Base-by-base conservation (phyloP, 2,797 vertebrate genomes). In the Amazona ochrocephala region DNA sequence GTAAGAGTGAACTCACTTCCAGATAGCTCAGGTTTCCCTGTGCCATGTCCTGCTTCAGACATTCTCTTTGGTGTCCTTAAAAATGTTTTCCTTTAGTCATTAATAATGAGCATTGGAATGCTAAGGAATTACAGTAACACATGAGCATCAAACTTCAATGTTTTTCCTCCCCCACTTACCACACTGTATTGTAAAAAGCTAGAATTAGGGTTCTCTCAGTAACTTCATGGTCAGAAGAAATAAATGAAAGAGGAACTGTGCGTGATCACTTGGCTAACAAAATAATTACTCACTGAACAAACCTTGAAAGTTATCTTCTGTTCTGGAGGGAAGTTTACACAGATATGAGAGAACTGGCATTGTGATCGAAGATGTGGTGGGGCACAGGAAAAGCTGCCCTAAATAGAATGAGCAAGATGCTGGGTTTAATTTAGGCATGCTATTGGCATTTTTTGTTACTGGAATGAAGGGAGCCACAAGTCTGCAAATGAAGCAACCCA, bases 391-490 rank as follows among this genome's bases (percentile, higher is more conserved):
- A 76, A 94, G 58, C 72, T 78, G 70, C 86, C 73, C 90, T 81
- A 93, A 93, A 93, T 53, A 95, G 80, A 87, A 95, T 77, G 64
- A 50, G 82, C 39, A 79, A 93, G 90, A 92, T 76, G 62, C 86
- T 93, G 93, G 73, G 58, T 90, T 94, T 94, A 92, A 93, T 97
- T 96, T 96, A 95, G 80, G 91, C 87, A 85, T 83, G 60, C 73
- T 94, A 18, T 77, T 94, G 96, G 84, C 67, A 85, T 94, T 82
- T 95, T 95, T 65, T 93, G 67, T 94, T 82, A 64, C 71, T 96
- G 92, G 94, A 94, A 94, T 64, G 79, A 95, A 94, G 66, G 62
- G 71, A 97, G 72, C 66, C 89, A 88, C 7, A 21, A 95, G 51
- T 22, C 89, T 82, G 87, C 79, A 92, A 94, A 70, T 72, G 79